Base-by-base conservation (phyloP, 2,888 invertebrate genomes). In the Lamellibrachia columna region DNA sequence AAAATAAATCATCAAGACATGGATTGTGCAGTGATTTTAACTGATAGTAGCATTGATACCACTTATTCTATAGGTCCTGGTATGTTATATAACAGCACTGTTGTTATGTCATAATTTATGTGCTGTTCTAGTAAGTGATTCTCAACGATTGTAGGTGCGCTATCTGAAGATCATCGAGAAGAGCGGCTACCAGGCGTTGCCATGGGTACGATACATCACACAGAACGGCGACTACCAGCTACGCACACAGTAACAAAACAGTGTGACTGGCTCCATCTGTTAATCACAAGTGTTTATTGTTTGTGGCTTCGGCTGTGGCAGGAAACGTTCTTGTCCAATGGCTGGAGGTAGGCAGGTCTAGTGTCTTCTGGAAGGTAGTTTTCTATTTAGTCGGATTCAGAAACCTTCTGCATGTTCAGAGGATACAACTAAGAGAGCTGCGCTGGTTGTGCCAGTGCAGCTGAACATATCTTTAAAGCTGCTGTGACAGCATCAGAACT, bases 181-280 rank as follows among this genome's bases (percentile, higher is more conserved):
- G 97, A 99, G 99, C 96, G 99, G 99, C 0, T 99, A 99, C 96
- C 99, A 99, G 97, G 99, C 99, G 0, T 96, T 99, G 94, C 99
- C 99, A 0, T 99, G 99, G 99, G 99, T 99, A 7, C 97, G 99
- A n/a, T 99, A 99, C 96, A 99, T 99, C 94, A 99, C 99, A 90
- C 99, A 99, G 96, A 99, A 99, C 96, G 99, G 99, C 92, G 99
- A 99, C 97, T 99, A 99, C 96, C 99, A 99, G 96, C 97, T 99
- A 94, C 97, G 99, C 97, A 99, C 94, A 15, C 94, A 94, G 91
- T 94, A 92, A 93, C 53, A 52, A 90, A n/a, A 28, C 58, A 15
- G 15, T 6, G n/a, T 58, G 15, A 75, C 75, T 75, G 75, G n/a
- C 22, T 15, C 22, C 22, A 22, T 75, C 75, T 22, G 75, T 75